Conservation (phyloP, 2,888 invertebrate genomes). For the Heliconius sara region DNA sequence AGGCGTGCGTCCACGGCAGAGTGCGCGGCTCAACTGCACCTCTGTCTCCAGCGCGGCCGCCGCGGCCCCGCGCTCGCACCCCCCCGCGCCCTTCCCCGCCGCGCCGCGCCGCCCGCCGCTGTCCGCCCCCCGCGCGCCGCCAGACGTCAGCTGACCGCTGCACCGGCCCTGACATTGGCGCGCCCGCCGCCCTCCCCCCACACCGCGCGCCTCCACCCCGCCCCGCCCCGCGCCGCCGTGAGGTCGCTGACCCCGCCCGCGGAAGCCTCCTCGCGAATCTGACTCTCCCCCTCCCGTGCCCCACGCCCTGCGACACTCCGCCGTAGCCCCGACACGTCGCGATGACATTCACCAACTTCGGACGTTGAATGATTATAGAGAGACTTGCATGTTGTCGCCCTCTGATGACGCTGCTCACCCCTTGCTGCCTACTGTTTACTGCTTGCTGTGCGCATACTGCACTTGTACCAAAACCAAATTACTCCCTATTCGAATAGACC, state of each 20-base stretch:
- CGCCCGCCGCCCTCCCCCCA: conserved; percentile 74
- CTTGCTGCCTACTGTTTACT: background rate
- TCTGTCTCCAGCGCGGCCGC: conserved; percentile 59
- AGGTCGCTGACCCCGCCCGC: conserved; percentile 78
- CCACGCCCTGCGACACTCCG: conserved; percentile 48
- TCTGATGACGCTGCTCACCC: background rate
- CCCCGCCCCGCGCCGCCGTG: conserved; percentile 72
- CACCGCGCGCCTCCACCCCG: conserved; percentile 78
- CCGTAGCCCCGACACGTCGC: conserved; percentile 48
- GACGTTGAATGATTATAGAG: conserved; percentile 64
- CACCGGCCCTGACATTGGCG: conserved; percentile 84
- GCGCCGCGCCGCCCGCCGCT: conserved; percentile 63
- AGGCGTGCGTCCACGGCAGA: conserved; percentile 67
- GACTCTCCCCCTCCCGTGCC: conserved; percentile 51
- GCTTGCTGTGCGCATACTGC: background rate
- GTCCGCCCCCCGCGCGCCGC: conserved; percentile 79
- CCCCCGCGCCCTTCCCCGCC: conserved; percentile 78
- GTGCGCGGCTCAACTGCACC: conserved; percentile 78
- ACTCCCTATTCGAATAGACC: background rate
- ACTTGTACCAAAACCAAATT: background rate
- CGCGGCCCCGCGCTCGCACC: conserved; percentile 67
- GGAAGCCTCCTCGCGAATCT: conserved; percentile 69
- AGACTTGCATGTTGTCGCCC: conserved; percentile 24
- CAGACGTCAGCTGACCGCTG: conserved; percentile 84
- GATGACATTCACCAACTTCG: conserved; percentile 67